phyloP scores from a whole-genome alignment of 2,113 vertebrate genomes.

The Paramormyrops kingsleyae region DNA sequence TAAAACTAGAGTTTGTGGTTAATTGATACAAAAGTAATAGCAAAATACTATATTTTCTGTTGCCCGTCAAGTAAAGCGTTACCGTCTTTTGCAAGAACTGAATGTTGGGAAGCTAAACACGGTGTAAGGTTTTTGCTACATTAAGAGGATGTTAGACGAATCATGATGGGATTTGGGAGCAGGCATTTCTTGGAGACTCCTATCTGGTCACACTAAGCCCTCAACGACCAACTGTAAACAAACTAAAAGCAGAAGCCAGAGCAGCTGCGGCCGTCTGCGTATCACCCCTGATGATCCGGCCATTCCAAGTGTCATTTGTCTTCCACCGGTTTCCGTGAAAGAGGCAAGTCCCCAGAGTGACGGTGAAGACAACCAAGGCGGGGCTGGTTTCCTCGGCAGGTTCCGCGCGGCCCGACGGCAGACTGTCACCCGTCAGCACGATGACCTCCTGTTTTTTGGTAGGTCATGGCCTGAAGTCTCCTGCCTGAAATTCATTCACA shows the following conservation, averaged over 20 bases:
- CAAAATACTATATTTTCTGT: background rate
- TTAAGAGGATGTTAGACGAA: background rate
- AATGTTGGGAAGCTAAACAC: background rate
- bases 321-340: background rate
- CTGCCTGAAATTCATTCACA: background rate
- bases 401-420: background rate
- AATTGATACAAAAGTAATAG: background rate
- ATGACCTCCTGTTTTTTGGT: constrained; percentile 31
- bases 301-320: constrained; percentile 22
- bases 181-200: background rate
- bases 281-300: constrained; percentile 23
- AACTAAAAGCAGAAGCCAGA: background rate
- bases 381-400: constrained; percentile 18
- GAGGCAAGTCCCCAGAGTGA: constrained; percentile 38
- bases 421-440: background rate
- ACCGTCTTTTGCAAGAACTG: background rate
- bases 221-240: background rate
- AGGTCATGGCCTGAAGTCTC: constrained; percentile 29
- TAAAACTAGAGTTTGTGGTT: background rate
- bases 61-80: background rate
- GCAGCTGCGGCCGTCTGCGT: background rate
- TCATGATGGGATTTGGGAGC: background rate
- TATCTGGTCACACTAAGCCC: background rate
- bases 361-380: constrained; percentile 54
- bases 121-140: background rate